phyloP scores from a whole-genome alignment of 2,888 invertebrate genomes.

The Papilio gigon region DNA sequence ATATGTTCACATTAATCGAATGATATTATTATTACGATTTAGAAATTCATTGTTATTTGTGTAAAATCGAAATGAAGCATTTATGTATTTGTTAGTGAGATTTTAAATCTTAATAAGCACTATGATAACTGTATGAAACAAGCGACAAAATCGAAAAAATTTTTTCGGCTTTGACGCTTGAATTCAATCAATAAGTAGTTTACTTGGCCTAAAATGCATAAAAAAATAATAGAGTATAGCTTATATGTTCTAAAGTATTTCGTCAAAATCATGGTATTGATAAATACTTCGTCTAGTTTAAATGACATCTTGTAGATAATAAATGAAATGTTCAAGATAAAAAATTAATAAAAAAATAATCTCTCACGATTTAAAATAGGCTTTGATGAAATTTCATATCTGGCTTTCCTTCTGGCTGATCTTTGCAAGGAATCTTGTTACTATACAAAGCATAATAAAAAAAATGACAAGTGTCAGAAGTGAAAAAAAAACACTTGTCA shows the following conservation, averaged over 20 bases:
- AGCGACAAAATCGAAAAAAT: neutral
- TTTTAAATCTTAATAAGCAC: neutral
- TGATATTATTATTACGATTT: neutral
- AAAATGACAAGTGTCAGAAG: neutral
- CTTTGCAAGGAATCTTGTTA: neutral
- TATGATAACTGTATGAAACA: neutral
- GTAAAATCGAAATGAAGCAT: neutral
- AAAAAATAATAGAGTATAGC: neutral
- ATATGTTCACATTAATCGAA: neutral
- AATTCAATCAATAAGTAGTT: neutral
- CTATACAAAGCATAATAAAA: neutral
- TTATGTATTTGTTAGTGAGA: slow-evolving; percentile 4
- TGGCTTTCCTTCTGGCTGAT: neutral
- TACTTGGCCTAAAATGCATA: slow-evolving; percentile 1
- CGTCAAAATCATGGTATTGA: neutral
- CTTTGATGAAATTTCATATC: neutral
- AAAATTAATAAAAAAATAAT: neutral
- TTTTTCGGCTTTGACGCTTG: neutral
- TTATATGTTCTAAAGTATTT: neutral
- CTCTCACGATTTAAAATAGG: neutral
- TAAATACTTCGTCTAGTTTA: neutral
- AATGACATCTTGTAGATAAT: neutral
- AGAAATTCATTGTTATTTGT: neutral
- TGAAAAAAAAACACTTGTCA: too few relatives aligned
- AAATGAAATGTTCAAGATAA: neutral